Percentiles rank a stretch among this genome's conserved stretches.
phyloP scores from a whole-genome alignment of 2,113 vertebrate genomes.

The Boleophthalmus pectinirostris region DNA sequence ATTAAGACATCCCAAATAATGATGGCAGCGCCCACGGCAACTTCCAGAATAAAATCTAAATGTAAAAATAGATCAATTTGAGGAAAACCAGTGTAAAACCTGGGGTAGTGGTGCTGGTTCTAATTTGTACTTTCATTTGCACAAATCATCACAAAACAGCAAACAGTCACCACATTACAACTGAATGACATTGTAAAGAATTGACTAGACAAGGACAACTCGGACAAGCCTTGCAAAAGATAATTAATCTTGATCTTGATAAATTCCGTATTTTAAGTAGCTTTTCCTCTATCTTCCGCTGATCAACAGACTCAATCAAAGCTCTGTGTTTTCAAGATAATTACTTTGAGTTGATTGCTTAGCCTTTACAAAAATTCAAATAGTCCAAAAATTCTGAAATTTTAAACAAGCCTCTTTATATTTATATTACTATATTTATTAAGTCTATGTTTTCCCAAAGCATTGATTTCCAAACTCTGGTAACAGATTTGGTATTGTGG shows the following conservation, averaged over 20 bases:
- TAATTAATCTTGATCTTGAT: conserved; percentile 4
- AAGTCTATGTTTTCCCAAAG: background rate
- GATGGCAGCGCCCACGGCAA: too few species aligned
- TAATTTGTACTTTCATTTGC: background rate
- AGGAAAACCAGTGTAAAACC: too few species aligned
- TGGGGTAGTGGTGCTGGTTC: background rate
- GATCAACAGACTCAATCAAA: background rate
- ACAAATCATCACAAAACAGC: background rate
- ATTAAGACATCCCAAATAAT: too few species aligned
- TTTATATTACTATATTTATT: background rate
- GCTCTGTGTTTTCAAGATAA: background rate
- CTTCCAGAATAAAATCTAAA: too few species aligned
- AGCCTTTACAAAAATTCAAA: background rate
- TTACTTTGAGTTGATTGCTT: background rate
- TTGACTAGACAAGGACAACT: background rate
- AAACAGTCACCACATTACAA: too few species aligned
- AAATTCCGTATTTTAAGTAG: background rate
- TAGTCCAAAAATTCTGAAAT: background rate
- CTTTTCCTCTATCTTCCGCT: background rate
- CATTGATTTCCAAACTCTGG: background rate
- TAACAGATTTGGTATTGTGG: too few species aligned
- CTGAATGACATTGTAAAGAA: background rate
- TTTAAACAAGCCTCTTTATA: background rate
- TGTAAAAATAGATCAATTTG: too few species aligned
- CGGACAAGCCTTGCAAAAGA: background rate